Conservation (phyloP, 2,113 vertebrate species). For the Catharus bicknelli region DNA sequence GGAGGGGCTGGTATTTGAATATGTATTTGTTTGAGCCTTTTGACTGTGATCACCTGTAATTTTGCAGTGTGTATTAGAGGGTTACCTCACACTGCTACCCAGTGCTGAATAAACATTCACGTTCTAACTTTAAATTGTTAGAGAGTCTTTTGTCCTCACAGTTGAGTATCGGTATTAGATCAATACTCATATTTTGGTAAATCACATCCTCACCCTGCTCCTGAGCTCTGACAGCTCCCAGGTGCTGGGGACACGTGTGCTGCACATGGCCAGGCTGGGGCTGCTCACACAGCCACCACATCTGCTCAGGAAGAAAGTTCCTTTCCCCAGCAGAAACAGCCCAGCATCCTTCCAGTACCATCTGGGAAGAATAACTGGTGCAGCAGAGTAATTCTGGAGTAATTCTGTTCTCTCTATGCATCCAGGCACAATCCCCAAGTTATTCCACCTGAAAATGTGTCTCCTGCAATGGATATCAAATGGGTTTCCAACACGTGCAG, state of each 20-base stretch:
- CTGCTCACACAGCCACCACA: slow-evolving; percentile 9
- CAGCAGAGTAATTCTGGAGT: not conserved
- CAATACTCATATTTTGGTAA: no score
- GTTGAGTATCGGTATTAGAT: no score
- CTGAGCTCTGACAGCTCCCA: not conserved
- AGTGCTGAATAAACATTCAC: no score
- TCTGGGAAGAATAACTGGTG: slow-evolving; percentile 24
- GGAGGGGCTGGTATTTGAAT: no score
- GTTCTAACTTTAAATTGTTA: no score
- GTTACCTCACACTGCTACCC: no score
- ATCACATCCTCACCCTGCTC: not conserved
- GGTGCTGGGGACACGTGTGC: not conserved
- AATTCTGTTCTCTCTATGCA: not conserved
- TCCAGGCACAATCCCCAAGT: slow-evolving; percentile 1
- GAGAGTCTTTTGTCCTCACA: no score
- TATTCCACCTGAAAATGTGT: slow-evolving; percentile 2
- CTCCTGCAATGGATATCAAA: slow-evolving; percentile 18
- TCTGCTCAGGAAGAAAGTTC: slow-evolving; percentile 10
- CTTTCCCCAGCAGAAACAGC: not conserved
- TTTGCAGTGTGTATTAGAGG: no score
- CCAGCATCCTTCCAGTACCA: not conserved
- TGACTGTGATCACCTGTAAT: no score
- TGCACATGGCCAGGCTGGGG: slow-evolving; percentile 4
- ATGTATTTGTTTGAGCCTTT: no score
- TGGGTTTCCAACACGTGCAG: not conserved